Conservation (phyloP, 1,140 invertebrate genomes). For the Drosophila mojavensis region DNA sequence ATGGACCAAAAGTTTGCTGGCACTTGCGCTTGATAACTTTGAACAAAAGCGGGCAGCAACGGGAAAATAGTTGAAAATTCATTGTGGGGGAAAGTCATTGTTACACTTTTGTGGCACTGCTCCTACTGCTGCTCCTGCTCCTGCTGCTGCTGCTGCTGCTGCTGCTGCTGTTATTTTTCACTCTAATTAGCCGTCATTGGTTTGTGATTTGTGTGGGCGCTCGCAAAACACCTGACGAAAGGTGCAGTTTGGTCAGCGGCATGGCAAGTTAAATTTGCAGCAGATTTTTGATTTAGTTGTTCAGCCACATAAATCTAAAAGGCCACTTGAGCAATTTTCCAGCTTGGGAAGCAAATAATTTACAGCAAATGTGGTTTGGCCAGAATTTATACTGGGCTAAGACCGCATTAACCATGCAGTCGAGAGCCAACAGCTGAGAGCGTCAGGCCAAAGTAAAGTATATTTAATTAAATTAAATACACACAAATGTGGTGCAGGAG, state of each 20-base stretch:
- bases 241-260: not conserved
- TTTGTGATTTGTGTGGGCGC: slow-evolving; percentile 76
- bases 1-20: slow-evolving; percentile 73
- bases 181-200: slow-evolving; percentile 80
- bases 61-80: slow-evolving; percentile 68
- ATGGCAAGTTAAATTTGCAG: slow-evolving; percentile 2
- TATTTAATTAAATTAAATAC: slow-evolving; percentile 81
- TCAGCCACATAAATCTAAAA: slow-evolving; percentile 28
- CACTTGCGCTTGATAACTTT: slow-evolving; percentile 76
- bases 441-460: slow-evolving; percentile 54
- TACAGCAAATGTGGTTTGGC: slow-evolving; percentile 77
- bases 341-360: slow-evolving; percentile 71
- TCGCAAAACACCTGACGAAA: slow-evolving; percentile 33
- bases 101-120: slow-evolving; percentile 54
- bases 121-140: slow-evolving; percentile 2
- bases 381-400: slow-evolving; percentile 74
- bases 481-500: slow-evolving; percentile 31
- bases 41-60: slow-evolving; percentile 58
- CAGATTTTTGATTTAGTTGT: slow-evolving; percentile 51
- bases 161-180: slow-evolving; percentile 62
- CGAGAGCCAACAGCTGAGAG: slow-evolving; percentile 38
- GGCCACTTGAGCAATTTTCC: slow-evolving; percentile 39
- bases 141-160: no score
- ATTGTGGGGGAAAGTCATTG: slow-evolving; percentile 75
- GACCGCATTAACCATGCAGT: slow-evolving; percentile 72